phyloP scores from a whole-genome alignment of 2,113 vertebrate genomes.

The Saguinus midas region DNA sequence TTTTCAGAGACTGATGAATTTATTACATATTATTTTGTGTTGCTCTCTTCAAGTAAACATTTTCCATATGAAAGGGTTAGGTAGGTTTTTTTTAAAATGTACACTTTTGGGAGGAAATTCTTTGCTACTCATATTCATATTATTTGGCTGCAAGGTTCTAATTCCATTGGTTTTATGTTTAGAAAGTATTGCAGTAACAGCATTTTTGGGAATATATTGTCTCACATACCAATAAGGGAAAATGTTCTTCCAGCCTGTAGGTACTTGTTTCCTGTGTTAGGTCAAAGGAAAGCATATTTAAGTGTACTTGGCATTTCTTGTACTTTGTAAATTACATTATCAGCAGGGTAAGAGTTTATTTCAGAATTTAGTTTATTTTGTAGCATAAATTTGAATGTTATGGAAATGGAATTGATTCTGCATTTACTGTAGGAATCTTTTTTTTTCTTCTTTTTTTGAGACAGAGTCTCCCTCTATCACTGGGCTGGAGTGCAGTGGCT shows the following conservation, averaged over 20 bases:
- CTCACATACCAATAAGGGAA: background rate
- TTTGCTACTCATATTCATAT: background rate
- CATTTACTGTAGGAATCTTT: background rate
- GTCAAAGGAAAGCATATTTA: background rate
- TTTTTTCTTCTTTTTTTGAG: too few species aligned
- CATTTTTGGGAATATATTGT: background rate
- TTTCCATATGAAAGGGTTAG: background rate
- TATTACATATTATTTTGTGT: background rate
- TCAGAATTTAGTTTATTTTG: background rate
- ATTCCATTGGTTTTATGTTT: background rate
- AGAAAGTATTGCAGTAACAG: background rate
- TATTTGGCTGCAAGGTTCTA: background rate
- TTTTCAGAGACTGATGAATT: slow-evolving; percentile 1
- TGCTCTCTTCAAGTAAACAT: background rate
- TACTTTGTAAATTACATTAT: background rate
- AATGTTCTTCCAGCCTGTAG: background rate
- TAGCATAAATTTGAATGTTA: background rate
- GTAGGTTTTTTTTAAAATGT: too few species aligned
- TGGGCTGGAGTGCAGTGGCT: too few species aligned
- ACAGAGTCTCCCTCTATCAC: too few species aligned
- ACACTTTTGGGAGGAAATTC: background rate
- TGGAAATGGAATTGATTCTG: background rate
- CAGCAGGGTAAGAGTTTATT: background rate
- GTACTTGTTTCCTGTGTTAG: background rate
- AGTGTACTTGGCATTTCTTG: background rate